Conservation (phyloP, 2,113 vertebrate genomes). For the Lasiurus cinereus region DNA sequence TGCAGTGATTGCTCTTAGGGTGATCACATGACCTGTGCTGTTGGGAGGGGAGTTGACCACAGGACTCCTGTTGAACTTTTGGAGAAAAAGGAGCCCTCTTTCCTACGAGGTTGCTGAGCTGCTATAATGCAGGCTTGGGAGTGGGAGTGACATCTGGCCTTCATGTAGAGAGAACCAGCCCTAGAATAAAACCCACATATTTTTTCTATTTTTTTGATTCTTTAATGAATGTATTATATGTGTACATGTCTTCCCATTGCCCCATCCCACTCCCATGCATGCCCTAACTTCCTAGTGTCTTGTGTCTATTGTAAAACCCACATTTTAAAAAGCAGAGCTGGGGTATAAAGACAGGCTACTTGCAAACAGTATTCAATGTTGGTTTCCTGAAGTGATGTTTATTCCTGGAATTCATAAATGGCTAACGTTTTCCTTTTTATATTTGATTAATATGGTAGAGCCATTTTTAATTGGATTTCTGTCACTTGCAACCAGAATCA, state of each 20-base stretch:
- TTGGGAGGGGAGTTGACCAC: background rate
- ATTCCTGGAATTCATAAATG: background rate
- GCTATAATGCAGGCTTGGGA: background rate
- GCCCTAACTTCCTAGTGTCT: too few species aligned
- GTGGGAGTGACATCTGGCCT: background rate
- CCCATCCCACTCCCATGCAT: too few species aligned
- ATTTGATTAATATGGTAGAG: background rate
- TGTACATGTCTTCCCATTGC: too few species aligned
- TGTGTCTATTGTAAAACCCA: background rate
- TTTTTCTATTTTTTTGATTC: too few species aligned
- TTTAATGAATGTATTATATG: too few species aligned
- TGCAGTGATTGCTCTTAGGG: background rate
- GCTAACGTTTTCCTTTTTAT: background rate
- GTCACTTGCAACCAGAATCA: background rate
- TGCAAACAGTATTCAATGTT: background rate
- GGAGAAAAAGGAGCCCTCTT: background rate
- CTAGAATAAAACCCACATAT: background rate
- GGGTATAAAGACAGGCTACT: background rate
- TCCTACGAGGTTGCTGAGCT: background rate
- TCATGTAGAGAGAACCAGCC: background rate
- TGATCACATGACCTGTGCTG: background rate
- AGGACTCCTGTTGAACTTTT: background rate
- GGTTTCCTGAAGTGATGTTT: background rate
- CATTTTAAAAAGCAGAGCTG: background rate
- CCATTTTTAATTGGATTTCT: background rate